Base-by-base conservation (phyloP, 2,888 invertebrate genomes). In the Aphidoletes aphidimyza region DNA sequence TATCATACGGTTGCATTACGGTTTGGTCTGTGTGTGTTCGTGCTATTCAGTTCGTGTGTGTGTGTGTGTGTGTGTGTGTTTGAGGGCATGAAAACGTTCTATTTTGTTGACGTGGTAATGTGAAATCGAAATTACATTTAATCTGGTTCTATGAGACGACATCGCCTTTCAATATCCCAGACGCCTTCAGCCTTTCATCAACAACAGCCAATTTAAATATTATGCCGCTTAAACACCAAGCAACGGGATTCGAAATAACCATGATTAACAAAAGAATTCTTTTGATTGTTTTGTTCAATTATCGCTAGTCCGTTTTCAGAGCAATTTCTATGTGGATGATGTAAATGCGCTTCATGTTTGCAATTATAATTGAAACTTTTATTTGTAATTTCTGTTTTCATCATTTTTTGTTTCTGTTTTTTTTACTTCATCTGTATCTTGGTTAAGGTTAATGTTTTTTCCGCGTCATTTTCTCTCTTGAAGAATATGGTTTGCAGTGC, bases 371-470 rank as follows among this genome's bases (percentile, higher is more conserved):
- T 47, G 47, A 47, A 47, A 47, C 9, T 17, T 14, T 19, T 47
- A 17, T 47, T 47, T 2, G 11, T 11, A 39, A 8, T 39, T 39
- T 39, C 11, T 54, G 54, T 2, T 3, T 14, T 6, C 5, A 47
- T 54, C 22, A 3, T 22, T 54, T 5, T 54, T 22, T 3, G 54
- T 54, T 54, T 22, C 6, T 54, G n/a, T 54, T 5, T 54, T 54
- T 69, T 5, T 3, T 2, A 30, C 2, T 14, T 1, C 17, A 22
- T 30, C 30, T 69, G 69, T 69, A 69, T 69, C 14, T 69, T 69
- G 69, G 69, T 69, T 69, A 69, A 69, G 69, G 69, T 69, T 69
- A 69, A 69, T 69, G 69, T 69, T 69, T 69, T 2, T 30, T 69
- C 69, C 30, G 69, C 69, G 30, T 69, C 30, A 26, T 17, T 69